phyloP scores from a whole-genome alignment of 1,140 invertebrate genomes.

The Nylanderia fulva region DNA sequence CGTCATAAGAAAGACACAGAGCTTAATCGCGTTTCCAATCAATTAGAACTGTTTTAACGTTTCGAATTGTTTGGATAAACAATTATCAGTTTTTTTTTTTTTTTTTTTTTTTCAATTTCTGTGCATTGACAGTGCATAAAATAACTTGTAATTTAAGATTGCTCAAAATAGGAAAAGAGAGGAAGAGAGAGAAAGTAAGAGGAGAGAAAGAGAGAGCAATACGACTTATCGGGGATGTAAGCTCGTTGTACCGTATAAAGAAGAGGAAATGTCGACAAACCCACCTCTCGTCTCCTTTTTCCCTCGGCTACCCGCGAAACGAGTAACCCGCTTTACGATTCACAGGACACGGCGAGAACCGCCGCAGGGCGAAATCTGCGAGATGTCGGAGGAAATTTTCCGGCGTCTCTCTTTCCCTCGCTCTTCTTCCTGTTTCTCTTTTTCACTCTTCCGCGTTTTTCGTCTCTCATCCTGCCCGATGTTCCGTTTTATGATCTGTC shows the following conservation, averaged over 20 bases:
- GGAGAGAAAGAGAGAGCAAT: not conserved
- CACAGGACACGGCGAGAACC: conserved; percentile 48
- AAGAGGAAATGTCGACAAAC: conserved; percentile 57
- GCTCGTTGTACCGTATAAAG: conserved; percentile 52
- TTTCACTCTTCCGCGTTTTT: conserved; percentile 12
- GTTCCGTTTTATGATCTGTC: conserved; percentile 49
- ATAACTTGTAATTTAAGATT: not conserved
- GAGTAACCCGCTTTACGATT: conserved; percentile 72
- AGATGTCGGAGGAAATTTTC: conserved; percentile 65
- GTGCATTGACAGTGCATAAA: not conserved
- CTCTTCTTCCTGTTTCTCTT: not conserved
- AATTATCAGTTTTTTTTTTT: not conserved
- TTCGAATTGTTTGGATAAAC: not conserved
- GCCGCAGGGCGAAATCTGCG: conserved; percentile 62
- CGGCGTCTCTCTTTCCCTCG: conserved; percentile 4
- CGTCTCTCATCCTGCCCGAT: not conserved
- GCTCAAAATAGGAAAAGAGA: not conserved
- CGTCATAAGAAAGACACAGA: not conserved
- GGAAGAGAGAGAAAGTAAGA: not conserved
- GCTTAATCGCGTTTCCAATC: not conserved
- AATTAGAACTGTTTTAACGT: not conserved
- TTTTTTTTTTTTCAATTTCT: too few species aligned
- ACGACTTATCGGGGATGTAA: conserved; percentile 61
- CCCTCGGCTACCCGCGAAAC: conserved; percentile 55
- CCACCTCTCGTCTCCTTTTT: not conserved